A percentile compares a stretch with the other conserved stretches of the same genome.
Conservation (phyloP, 2,888 invertebrate species). For the Epirrhoe alternata region DNA sequence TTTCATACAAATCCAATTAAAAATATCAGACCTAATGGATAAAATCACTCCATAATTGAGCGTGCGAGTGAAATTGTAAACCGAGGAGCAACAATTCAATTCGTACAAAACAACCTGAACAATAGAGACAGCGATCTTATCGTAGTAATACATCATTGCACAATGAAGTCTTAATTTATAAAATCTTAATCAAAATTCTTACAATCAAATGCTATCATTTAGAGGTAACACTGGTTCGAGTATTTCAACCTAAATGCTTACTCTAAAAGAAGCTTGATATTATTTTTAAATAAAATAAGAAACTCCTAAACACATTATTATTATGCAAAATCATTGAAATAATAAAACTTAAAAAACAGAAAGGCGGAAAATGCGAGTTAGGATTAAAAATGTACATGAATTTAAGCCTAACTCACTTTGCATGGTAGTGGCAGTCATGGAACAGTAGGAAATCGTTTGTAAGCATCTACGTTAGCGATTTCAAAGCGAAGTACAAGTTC, state of each 20-base stretch:
- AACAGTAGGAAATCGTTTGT: too few relatives aligned
- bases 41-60: constrained; percentile 3
- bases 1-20: constrained; percentile 4
- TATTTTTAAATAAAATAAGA: constrained; percentile 9
- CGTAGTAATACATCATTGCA: constrained; percentile 21
- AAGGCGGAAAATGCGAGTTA: constrained; percentile 23
- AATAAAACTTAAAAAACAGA: constrained; percentile 13
- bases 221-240: constrained; percentile 32
- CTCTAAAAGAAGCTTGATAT: constrained; percentile 12
- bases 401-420: neutral
- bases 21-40: neutral
- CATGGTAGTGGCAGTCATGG: too few relatives aligned
- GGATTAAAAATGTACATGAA: neutral
- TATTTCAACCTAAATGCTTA: constrained; percentile 24
- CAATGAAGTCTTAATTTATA: constrained; percentile 8
- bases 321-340: constrained; percentile 22
- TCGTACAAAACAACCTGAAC: constrained; percentile 14
- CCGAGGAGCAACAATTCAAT: neutral
- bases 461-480: too few relatives aligned
- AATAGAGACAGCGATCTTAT: constrained; percentile 11
- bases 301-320: constrained; percentile 12
- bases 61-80: neutral
- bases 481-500: too few relatives aligned
- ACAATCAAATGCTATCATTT: constrained; percentile 14
- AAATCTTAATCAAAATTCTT: constrained; percentile 11